A percentile compares a stretch with the other conserved stretches of the same genome.
Conservation (phyloP, 1,140 invertebrate genomes). For the Oppia nitens region DNA sequence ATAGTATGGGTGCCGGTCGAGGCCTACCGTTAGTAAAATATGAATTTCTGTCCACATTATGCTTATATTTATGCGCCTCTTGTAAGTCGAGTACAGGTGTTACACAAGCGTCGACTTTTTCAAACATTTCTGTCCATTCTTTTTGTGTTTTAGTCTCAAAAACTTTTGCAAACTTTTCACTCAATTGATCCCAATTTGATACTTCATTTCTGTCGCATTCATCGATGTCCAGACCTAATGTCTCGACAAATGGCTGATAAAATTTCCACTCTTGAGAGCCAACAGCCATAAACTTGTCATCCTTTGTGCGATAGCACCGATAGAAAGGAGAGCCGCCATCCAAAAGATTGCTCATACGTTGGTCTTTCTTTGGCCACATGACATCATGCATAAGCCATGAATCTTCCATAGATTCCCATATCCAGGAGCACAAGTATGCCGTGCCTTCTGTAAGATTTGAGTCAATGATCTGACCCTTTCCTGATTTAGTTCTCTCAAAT, state of each 20-base stretch:
- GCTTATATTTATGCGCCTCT: constrained; percentile 38
- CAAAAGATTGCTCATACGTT: constrained; percentile 57
- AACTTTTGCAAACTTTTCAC: constrained; percentile 41
- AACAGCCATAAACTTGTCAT: constrained; percentile 80
- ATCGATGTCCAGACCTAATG: constrained; percentile 40
- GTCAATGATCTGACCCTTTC: constrained; percentile 52
- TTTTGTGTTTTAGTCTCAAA: constrained; percentile 67
- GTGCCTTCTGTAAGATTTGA: constrained; percentile 70
- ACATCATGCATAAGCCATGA: constrained; percentile 23
- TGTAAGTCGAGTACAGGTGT: constrained; percentile 65
- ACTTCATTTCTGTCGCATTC: constrained; percentile 39
- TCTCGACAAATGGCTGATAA: constrained; percentile 39
- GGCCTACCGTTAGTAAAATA: constrained; percentile 14
- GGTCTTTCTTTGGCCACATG: constrained; percentile 25
- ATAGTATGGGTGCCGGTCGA: constrained; percentile 23
- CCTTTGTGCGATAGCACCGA: constrained; percentile 74
- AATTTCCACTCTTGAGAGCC: constrained; percentile 86
- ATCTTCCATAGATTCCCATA: constrained; percentile 41
- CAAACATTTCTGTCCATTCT: constrained; percentile 79
- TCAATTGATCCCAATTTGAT: constrained; percentile 36
- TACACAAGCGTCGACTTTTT: constrained; percentile 78
- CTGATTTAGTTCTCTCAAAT: constrained; percentile 56
- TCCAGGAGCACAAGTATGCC: constrained; percentile 75
- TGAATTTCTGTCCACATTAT: constrained; percentile 20
- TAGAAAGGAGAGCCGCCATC: constrained; percentile 81